These are phyloP conservation scores for Andrena bucephala DNA, from an alignment of 2,888 invertebrate species.

Conservation along the genomic window DNA sequence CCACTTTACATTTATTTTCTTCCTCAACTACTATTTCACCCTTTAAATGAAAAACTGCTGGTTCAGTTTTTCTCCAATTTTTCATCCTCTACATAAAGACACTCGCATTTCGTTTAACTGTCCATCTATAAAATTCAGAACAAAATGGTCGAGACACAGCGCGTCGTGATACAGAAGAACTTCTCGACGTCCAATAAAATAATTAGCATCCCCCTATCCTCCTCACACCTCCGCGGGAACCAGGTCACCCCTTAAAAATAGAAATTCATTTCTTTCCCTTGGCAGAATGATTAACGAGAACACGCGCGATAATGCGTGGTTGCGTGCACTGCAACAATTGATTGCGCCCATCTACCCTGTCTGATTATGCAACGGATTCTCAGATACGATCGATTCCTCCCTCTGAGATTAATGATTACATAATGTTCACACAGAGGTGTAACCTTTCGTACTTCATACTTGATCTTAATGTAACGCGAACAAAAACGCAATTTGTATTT, in stretches of 20 bases:
- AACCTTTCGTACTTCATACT: not conserved
- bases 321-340: conserved; percentile 37
- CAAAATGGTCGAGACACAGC: too few species aligned
- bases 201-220: not conserved
- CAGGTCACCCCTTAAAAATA: conserved; percentile 38
- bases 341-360: conserved; percentile 16
- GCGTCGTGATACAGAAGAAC: too few species aligned
- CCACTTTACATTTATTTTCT: too few species aligned
- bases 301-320: conserved; percentile 36
- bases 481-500: not conserved
- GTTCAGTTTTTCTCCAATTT: too few species aligned
- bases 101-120: too few species aligned
- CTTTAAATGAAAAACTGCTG: too few species aligned
- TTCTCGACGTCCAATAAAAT: not conserved
- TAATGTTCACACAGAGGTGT: not conserved
- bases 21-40: too few species aligned
- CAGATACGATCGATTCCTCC: conserved; percentile 13
- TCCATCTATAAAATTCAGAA: too few species aligned
- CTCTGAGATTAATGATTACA: conserved; percentile 5
- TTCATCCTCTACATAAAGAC: too few species aligned
- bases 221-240: not conserved
- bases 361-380: conserved; percentile 15
- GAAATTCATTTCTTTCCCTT: conserved; percentile 39
- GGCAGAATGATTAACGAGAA: conserved; percentile 43
- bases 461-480: not conserved